Conservation (phyloP, 1,140 invertebrate genomes). For the Oryctes rhinoceros region DNA sequence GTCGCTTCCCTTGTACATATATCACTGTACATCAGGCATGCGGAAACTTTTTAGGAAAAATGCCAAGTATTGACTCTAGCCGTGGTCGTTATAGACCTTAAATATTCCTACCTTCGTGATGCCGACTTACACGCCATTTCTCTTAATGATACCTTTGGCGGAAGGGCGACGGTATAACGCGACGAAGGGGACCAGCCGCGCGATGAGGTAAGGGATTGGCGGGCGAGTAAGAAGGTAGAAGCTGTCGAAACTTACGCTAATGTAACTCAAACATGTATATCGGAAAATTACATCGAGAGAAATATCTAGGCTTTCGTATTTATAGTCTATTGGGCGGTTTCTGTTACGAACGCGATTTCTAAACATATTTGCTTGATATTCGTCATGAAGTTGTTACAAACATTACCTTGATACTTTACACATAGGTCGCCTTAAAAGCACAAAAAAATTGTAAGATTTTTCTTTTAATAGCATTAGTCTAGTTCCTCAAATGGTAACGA, state of each 20-base stretch:
- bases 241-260: constrained; percentile 50
- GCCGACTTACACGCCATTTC: constrained; percentile 58
- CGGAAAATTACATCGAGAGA: constrained; percentile 20
- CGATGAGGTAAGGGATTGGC: background rate
- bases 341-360: too few relatives aligned
- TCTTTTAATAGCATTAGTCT: too few relatives aligned
- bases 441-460: too few relatives aligned
- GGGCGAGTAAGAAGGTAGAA: background rate
- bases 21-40: background rate
- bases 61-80: constrained; percentile 38
- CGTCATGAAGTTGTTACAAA: too few relatives aligned
- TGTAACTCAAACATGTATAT: constrained; percentile 58
- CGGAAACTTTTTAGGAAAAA: constrained; percentile 43
- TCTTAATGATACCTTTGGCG: constrained; percentile 59
- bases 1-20: background rate
- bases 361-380: too few relatives aligned
- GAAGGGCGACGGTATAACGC: constrained; percentile 46
- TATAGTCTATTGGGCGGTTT: too few relatives aligned
- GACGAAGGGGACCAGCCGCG: background rate
- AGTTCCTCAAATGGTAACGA: too few relatives aligned
- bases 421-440: too few relatives aligned
- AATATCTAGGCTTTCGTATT: background rate
- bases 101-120: constrained; percentile 57
- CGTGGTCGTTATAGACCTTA: constrained; percentile 49
- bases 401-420: too few relatives aligned